These are phyloP conservation scores for Nannoperca australis DNA, from an alignment of 2,797 vertebrate genomes.

Conservation along the genomic window DNA sequence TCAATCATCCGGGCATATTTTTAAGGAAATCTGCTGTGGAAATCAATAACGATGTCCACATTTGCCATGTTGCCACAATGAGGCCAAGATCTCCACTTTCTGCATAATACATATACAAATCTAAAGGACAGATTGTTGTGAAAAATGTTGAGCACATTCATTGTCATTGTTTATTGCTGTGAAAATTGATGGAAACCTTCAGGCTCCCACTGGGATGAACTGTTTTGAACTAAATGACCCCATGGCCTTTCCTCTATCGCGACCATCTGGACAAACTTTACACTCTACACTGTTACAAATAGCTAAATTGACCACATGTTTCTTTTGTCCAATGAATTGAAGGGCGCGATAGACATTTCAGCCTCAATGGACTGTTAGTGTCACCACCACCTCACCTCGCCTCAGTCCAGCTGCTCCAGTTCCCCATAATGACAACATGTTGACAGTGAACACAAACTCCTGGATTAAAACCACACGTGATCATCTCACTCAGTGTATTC, in stretches of 20 bases:
- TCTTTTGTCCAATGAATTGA: not conserved
- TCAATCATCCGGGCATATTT: not conserved
- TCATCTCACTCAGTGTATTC: not conserved
- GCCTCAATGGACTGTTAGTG: not conserved
- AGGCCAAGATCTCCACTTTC: not conserved
- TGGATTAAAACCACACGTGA: conserved; percentile 9
- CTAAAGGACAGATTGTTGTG: not conserved
- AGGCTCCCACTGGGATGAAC: not conserved
- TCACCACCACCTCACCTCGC: not conserved
- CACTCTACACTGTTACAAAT: too few species aligned
- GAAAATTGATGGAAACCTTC: not conserved
- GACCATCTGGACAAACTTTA: not conserved
- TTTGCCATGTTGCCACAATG: not conserved
- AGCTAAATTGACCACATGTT: not conserved
- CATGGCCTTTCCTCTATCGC: not conserved
- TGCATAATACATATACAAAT: not conserved
- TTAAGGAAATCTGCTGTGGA: not conserved
- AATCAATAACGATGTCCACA: not conserved
- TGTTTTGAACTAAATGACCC: not conserved
- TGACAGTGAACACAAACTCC: not conserved
- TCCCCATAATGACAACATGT: conserved; percentile 12
- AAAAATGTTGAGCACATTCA: not conserved
- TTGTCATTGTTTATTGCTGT: not conserved
- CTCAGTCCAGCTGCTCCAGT: not conserved
- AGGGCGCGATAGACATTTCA: not conserved